Base-by-base conservation (phyloP, 2,888 invertebrate genomes). In the Noctua janthina region DNA sequence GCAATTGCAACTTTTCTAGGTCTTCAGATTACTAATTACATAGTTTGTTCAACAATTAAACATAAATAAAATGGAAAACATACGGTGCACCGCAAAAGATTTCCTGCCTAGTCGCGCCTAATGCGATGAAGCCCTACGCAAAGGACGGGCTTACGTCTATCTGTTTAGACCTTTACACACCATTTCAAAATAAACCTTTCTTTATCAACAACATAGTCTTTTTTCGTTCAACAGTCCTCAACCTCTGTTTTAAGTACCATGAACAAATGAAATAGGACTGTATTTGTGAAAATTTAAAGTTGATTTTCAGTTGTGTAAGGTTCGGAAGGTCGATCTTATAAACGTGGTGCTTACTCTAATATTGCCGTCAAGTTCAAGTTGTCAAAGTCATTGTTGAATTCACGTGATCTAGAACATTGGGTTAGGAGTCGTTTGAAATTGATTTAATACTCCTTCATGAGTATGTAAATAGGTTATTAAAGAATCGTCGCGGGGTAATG, bases 81-180 rank as follows among this genome's bases (percentile, higher is more conserved):
- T 83, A 83, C 83, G 82, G 82, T 89, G 86, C 89, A 91, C 79
- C 85, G 83, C 93, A 80, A 89, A 90, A 93, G 91, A 93, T 93
- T 94, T 93, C 91, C 91, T 89, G 83, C 87, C 83, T 76, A 88
- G 91, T 90, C 92, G 92, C 92, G 91, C 90, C 79, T 95, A 95
- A 95, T 95, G 94, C 94, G 95, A 95, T 95, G 95, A 95, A 93
- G 91, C 93, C 95, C 51, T 89, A 92, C 76, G 75, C 89, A 90
- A 91, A 93, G 93, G 93, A 89, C 94, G 85, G 81, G 85, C 89
- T 88, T 92, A 91, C 68, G 80, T 88, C 82, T 87, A 91, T 91
- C 88, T 89, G 78, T 90, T 88, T 88, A 88, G 29, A 80, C 79
- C 76, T 78, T 75, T 72, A 0, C 15, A 11, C 29, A 5, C 13